These are phyloP conservation scores for Falco peregrinus DNA, from an alignment of 2,797 vertebrate species.

Conservation along the genomic window DNA sequence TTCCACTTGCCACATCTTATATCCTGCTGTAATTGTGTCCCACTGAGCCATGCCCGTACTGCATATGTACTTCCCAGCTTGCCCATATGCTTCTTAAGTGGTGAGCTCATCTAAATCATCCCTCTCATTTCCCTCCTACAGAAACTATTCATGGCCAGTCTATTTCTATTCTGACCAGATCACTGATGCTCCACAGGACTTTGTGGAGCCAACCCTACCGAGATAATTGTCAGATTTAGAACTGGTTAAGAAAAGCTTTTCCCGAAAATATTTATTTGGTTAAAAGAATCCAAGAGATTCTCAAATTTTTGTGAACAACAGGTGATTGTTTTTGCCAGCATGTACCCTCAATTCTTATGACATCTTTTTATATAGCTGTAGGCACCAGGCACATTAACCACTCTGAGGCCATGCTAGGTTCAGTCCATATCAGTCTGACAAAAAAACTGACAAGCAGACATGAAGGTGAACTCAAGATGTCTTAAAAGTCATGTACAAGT, in stretches of 20 bases:
- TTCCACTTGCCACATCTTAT: conserved; percentile 45
- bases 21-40: background rate
- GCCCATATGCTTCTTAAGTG: conserved; percentile 57
- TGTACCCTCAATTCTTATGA: conserved; percentile 11
- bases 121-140: conserved; percentile 67
- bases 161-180: conserved; percentile 60
- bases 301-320: conserved; percentile 58
- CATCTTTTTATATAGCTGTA: background rate
- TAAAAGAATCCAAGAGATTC: conserved; percentile 59
- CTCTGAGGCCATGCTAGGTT: background rate
- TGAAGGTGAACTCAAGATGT: background rate
- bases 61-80: conserved; percentile 46
- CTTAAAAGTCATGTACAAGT: background rate
- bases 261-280: conserved; percentile 68
- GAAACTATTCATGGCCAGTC: conserved; percentile 60
- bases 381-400: background rate
- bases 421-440: background rate
- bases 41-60: background rate
- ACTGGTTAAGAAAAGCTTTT: conserved; percentile 44
- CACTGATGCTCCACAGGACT: background rate
- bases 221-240: conserved; percentile 67
- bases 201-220: conserved; percentile 34
- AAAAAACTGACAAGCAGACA: background rate
- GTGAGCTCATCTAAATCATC: conserved; percentile 65
- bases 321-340: conserved; percentile 67